phyloP scores from a whole-genome alignment of 2,888 invertebrate genomes.

The Napeogenes inachia region DNA sequence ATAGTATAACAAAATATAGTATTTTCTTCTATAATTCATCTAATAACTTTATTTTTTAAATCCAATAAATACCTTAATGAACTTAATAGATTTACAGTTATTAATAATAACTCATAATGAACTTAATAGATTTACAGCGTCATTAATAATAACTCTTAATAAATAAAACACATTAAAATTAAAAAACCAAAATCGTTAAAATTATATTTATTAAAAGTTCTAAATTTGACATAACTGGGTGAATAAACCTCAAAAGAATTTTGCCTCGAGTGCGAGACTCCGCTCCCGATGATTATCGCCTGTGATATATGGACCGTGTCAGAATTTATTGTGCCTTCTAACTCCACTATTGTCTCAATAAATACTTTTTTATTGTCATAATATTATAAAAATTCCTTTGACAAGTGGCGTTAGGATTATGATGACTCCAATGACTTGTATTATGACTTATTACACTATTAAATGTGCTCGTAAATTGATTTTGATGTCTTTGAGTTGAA shows the following conservation, averaged over 20 bases:
- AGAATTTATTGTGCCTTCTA: constrained; percentile 69
- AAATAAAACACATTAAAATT: background rate
- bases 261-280: constrained; percentile 50
- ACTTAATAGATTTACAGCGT: too few species aligned
- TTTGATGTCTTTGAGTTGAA: constrained; percentile 63
- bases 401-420: constrained; percentile 71
- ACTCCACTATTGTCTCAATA: constrained; percentile 76
- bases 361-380: constrained; percentile 73
- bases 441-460: constrained; percentile 48
- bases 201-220: constrained; percentile 28
- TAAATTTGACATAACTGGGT: constrained; percentile 52
- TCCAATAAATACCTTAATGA: too few species aligned
- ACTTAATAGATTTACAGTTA: too few species aligned
- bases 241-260: constrained; percentile 62
- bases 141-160: background rate
- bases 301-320: constrained; percentile 73
- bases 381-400: constrained; percentile 65
- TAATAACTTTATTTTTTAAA: too few species aligned
- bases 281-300: constrained; percentile 64
- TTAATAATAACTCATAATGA: too few species aligned
- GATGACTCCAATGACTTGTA: constrained; percentile 51
- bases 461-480: constrained; percentile 65
- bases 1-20: too few species aligned
- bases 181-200: constrained; percentile 5
- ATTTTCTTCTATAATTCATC: too few species aligned